Evolutionary conservation across 2,888 invertebrate species (phyloP), one percentile per base, ranked within the genome.

Genomic region (Drosophila kuntzei): DNA sequence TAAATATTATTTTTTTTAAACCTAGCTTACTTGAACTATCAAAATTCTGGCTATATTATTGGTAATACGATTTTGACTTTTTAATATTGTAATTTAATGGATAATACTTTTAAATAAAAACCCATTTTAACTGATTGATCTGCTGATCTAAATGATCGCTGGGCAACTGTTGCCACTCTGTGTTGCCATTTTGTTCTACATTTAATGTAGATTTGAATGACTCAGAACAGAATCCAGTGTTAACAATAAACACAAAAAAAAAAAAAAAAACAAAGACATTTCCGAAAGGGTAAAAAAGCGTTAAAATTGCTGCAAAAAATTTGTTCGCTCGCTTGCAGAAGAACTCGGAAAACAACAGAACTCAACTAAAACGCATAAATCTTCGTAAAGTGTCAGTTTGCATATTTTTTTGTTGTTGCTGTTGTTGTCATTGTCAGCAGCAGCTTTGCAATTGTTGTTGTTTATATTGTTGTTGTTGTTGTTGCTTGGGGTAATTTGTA

Each of bases 301-400:
- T 77, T 57, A 59, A 73, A 73, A 86, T 53, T 66, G 51, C 51
- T 57, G 62, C 51, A 69, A 70, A 74, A 80, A 79, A 66, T 53
- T 62, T 62, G 64, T 66, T 14, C 70, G 61, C 70, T 78, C 69
- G 74, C 64, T 78, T 64, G 74, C 71, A 67, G 74, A 66, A 66
- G 73, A 76, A 66, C 51, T 61, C 71, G 65, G 25, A 57, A 46
- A 51, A 44, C 51, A 79, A 53, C 59, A 41, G 86, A 73, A 86
- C 70, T 88, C 75, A 72, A 76, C 89, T 86, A 82, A 84, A 88
- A 73, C 89, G 84, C 87, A 85, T 85, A 85, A 85, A 85, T 85
- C 84, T 85, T 85, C 84, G 84, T 89, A 83, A 87, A 85, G 74
- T 85, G 84, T 85, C 84, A 85, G 84, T 75, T 80, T 75, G 84